Evolutionary conservation across 2,888 invertebrate genomes (phyloP).

Genomic region (Gymnosoma rotundatum): DNA sequence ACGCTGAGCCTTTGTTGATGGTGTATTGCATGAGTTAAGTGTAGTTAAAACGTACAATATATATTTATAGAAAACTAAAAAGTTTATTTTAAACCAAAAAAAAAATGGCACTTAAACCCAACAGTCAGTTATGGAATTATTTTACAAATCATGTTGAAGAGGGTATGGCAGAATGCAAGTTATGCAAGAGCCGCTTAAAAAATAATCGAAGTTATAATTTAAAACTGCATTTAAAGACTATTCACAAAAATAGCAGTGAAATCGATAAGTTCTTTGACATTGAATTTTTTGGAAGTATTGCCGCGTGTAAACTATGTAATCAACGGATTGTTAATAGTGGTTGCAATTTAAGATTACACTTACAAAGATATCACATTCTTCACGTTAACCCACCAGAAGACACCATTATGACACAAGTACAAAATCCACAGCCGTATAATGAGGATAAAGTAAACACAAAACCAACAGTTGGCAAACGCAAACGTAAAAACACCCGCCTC

Average conservation of each 20-base stretch:
- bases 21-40: not conserved
- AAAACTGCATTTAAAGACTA: constrained; percentile 42
- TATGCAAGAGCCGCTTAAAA: constrained; percentile 47
- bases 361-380: constrained; percentile 36
- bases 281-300: not conserved
- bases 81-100: not conserved
- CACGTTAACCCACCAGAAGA: constrained; percentile 19
- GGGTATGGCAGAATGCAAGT: constrained; percentile 56
- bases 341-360: constrained; percentile 50
- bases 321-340: constrained; percentile 32
- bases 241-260: constrained; percentile 35
- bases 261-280: constrained; percentile 44
- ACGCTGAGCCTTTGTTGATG: constrained; percentile 5
- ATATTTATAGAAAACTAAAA: not conserved
- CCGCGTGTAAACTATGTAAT: constrained; percentile 41
- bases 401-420: not conserved
- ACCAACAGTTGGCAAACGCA: constrained; percentile 51
- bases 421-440: constrained; percentile 30
- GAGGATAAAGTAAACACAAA: constrained; percentile 54
- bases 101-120: constrained; percentile 32
- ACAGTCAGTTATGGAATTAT: constrained; percentile 52
- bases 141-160: constrained; percentile 39
- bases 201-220: constrained; percentile 56
- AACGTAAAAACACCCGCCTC: not conserved
- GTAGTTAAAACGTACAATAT: not conserved